Conservation (phyloP, 2,113 vertebrate species). For the Elanoides forficatus region DNA sequence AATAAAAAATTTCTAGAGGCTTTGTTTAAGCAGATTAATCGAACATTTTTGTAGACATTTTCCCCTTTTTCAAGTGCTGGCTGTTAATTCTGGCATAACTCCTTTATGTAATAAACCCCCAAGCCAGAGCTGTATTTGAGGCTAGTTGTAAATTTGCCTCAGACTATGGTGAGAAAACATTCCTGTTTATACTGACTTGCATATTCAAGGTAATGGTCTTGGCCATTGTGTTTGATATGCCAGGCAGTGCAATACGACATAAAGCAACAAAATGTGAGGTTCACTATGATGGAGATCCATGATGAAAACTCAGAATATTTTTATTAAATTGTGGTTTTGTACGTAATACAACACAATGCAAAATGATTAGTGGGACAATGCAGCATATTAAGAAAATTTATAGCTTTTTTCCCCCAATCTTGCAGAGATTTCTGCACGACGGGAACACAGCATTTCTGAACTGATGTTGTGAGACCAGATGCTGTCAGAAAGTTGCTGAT, state of each 20-base stretch:
- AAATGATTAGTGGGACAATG: neutral
- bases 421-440: neutral
- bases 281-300: accelerated
- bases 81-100: neutral
- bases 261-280: neutral
- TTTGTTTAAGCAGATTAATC: neutral
- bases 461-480: accelerated
- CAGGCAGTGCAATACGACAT: neutral
- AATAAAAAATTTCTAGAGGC: neutral
- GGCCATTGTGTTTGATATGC: neutral
- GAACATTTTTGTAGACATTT: neutral
- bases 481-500: neutral
- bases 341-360: neutral
- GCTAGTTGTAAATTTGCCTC: neutral
- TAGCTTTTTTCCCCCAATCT: accelerated
- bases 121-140: neutral
- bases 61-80: neutral
- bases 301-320: neutral
- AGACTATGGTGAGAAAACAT: neutral
- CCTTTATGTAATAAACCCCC: neutral
- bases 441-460: neutral
- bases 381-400: neutral
- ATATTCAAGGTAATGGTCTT: neutral
- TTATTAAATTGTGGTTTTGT: neutral
- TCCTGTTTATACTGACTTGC: neutral